Percentiles rank a stretch among this genome's conserved stretches.
phyloP scores from a whole-genome alignment of 2,113 vertebrate species.

The Megaceryle torquata region DNA sequence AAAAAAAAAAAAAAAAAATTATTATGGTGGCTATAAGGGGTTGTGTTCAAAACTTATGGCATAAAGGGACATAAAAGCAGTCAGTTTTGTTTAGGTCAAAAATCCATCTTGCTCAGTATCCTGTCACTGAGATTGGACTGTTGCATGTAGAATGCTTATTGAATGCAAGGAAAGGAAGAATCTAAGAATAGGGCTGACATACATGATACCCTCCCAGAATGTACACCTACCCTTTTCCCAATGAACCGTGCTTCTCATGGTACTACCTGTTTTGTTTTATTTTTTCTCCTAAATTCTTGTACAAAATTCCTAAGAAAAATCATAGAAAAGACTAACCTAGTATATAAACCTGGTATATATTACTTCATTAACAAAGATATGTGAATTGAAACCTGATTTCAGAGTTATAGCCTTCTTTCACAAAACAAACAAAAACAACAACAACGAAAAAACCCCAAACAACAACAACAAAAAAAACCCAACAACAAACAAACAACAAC shows the following conservation, averaged over 20 bases:
- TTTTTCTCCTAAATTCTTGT: not conserved
- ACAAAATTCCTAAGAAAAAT: not conserved
- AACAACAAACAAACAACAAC: too few relatives aligned
- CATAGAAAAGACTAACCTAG: not conserved
- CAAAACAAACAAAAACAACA: not conserved
- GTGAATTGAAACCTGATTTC: not conserved
- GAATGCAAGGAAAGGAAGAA: not conserved
- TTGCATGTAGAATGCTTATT: not conserved
- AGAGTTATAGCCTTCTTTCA: not conserved
- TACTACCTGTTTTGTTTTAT: not conserved
- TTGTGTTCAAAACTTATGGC: not conserved
- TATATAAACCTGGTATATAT: not conserved
- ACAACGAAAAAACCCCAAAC: too few relatives aligned
- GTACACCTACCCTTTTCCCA: not conserved
- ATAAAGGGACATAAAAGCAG: not conserved
- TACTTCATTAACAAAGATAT: not conserved
- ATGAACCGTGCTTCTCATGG: not conserved
- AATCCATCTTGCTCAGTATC: not conserved
- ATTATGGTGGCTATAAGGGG: not conserved
- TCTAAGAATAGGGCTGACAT: not conserved
- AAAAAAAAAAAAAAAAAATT: not conserved
- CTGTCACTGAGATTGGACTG: not conserved
- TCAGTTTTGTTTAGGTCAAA: not conserved
- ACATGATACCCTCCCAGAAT: not conserved
- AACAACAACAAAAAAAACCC: too few relatives aligned